Evolutionary conservation across 2,797 vertebrate species (phyloP), one percentile per base, ranked within the genome.

Genomic region (Amniataba percoides): DNA sequence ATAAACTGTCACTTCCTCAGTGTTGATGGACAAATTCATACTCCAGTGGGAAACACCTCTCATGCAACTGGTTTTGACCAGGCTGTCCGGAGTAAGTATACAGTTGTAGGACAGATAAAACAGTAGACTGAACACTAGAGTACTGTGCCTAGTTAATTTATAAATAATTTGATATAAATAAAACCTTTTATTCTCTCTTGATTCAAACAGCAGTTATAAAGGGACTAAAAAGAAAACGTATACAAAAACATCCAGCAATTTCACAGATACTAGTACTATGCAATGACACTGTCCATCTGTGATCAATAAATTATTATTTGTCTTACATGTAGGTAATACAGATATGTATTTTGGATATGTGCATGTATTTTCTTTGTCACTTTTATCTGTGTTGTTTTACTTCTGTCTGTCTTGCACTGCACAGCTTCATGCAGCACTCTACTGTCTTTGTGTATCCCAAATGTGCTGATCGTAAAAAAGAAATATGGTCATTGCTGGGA

Each of bases 1-100:
- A 90, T 76, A 92, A 95, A 84, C 83, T 83, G 51, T 86, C 4
- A 71, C 65, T 94, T 94, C 92, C 90, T 78, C 75, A 43, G 34
- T 83, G 82, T 34, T 89, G 86, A 94, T 69, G 79, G 90, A 90
- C 84, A 88, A 87, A 78, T 83, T 73, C 64, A 18, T 73, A 77
- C 42, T 59, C 75, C 43, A 40, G 83, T 91, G 91, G 77, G 77
- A 93, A 93, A 82, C 73, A 65, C 69, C 85, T 88, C 71, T 82
- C 70, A 80, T 62, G 39, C 18, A 48, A 34, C 21, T 46, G 53
- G 14, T 63, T 69, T 65, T 72, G 19, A 71, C n/a, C 36, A 52
- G 51, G n/a, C 51, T 52, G 23, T 46, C 36, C 46, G 43, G 42
- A 46, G 21, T 15, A 12, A 0, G 9, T 15, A 48, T 39, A 55